Evolutionary conservation across 2,888 invertebrate genomes (phyloP).

Genomic region (Pheosia tremula): DNA sequence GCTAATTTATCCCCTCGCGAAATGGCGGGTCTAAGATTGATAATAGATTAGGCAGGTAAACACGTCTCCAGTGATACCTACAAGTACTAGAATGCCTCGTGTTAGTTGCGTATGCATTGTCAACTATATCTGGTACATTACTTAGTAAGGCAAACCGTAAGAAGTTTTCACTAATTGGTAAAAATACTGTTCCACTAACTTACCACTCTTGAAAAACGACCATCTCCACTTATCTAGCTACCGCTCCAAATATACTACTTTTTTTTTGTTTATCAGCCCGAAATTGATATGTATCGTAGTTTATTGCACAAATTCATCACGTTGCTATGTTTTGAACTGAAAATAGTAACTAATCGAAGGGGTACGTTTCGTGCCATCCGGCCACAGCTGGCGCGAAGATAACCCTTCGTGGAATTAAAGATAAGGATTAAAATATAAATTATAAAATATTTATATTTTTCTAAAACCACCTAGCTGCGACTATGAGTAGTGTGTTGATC

Average conservation of each 20-base stretch:
- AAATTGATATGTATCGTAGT: constrained; percentile 83
- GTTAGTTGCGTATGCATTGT: constrained; percentile 37
- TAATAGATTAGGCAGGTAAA: constrained; percentile 38
- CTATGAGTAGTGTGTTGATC: constrained; percentile 55
- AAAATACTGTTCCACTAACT: constrained; percentile 75
- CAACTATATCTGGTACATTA: constrained; percentile 59
- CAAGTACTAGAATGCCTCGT: constrained; percentile 49
- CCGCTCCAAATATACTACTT: constrained; percentile 68
- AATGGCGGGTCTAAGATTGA: constrained; percentile 37
- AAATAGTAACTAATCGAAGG: constrained; percentile 55
- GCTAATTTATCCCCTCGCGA: constrained; percentile 26
- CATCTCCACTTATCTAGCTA: constrained; percentile 69
- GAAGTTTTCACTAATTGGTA: constrained; percentile 65
- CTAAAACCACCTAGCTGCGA: constrained; percentile 67
- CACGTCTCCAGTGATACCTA: constrained; percentile 57
- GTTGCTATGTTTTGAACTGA: constrained; percentile 56
- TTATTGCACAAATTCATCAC: constrained; percentile 79
- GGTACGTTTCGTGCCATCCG: constrained; percentile 66
- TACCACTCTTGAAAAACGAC: constrained; percentile 59
- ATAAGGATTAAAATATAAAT: constrained; percentile 45
- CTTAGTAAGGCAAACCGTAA: constrained; percentile 76
- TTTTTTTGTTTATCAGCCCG: constrained; percentile 72
- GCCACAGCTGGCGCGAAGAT: constrained; percentile 75
- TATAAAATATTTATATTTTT: constrained; percentile 42
- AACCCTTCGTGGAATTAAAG: constrained; percentile 58